These are phyloP conservation scores for Oppia nitens DNA, from an alignment of 1,140 invertebrate genomes.

Conservation along the genomic window DNA sequence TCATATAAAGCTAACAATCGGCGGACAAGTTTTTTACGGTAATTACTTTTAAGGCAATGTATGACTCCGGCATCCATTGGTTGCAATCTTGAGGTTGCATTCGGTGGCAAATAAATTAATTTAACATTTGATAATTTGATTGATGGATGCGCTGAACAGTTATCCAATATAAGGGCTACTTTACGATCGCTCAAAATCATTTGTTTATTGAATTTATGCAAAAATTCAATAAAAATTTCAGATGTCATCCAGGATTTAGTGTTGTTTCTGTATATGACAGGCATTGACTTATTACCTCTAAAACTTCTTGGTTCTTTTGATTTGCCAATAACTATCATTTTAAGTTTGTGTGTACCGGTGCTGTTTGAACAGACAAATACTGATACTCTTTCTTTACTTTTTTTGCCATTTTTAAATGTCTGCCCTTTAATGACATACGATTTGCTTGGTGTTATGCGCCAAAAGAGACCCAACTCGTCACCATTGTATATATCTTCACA, in stretches of 20 bases:
- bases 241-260: not conserved
- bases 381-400: not conserved
- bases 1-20: too few species aligned
- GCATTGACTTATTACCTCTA: not conserved
- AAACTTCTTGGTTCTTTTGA: not conserved
- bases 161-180: too few species aligned
- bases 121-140: too few species aligned
- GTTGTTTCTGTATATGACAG: not conserved
- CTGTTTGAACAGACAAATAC: not conserved
- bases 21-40: too few species aligned
- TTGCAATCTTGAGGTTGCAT: too few species aligned
- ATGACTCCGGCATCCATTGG: too few species aligned
- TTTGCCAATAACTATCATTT: not conserved
- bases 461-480: not conserved
- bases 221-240: not conserved
- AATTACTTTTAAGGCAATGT: too few species aligned
- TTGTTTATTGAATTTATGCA: not conserved
- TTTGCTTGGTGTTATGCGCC: not conserved
- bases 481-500: not conserved
- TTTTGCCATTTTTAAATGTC: not conserved
- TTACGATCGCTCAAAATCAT: too few species aligned
- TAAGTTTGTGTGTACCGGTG: not conserved
- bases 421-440: not conserved
- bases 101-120: too few species aligned
- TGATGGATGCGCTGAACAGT: too few species aligned